Conservation (phyloP, 2,888 invertebrate genomes). For the Yponomeuta plumbellus region DNA sequence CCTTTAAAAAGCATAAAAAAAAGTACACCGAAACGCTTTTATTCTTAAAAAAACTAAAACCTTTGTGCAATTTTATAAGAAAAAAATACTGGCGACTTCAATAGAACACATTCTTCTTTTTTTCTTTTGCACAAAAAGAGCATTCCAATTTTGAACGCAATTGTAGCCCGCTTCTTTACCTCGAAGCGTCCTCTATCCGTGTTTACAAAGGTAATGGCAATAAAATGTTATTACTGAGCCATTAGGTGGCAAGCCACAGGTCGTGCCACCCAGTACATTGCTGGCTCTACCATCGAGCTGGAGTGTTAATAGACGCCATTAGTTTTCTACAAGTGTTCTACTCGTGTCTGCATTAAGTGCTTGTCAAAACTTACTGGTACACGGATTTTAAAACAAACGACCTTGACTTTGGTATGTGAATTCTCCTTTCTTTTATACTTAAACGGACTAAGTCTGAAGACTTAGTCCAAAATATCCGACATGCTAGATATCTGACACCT, state of each 20-base stretch:
- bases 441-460: too few species aligned
- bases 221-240: conserved; percentile 71
- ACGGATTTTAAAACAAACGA: not conserved
- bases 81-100: conserved; percentile 15
- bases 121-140: conserved; percentile 26
- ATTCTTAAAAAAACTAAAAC: conserved; percentile 3
- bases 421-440: too few species aligned
- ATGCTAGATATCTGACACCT: too few species aligned
- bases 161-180: conserved; percentile 54
- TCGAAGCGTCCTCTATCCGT: conserved; percentile 59
- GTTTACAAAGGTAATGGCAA: conserved; percentile 69
- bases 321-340: conserved; percentile 34
- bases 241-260: conserved; percentile 63
- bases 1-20: conserved; percentile 5
- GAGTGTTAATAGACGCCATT: conserved; percentile 55
- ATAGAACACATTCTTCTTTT: conserved; percentile 38
- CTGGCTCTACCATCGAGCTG: conserved; percentile 43
- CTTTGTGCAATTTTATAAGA: conserved; percentile 10
- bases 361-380: not conserved
- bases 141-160: conserved; percentile 51
- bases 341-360: conserved; percentile 2
- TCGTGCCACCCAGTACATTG: conserved; percentile 55
- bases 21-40: not conserved
- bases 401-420: not conserved
- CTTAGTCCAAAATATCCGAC: too few species aligned